Conservation (phyloP, 2,113 vertebrate species). For the Octodon degus region DNA sequence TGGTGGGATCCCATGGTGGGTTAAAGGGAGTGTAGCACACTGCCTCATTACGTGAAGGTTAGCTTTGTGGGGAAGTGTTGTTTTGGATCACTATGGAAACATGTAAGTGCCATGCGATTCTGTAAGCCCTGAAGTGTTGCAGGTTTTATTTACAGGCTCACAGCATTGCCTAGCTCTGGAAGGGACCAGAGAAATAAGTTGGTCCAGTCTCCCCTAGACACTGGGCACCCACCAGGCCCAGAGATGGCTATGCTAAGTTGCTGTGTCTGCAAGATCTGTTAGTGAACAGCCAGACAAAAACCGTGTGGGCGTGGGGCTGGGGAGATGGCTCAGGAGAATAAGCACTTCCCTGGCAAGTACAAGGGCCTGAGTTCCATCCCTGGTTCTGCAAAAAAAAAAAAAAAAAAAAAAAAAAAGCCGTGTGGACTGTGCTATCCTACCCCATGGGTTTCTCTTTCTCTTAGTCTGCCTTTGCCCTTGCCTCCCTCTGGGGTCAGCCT, state of each 20-base stretch:
- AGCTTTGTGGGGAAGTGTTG: neutral
- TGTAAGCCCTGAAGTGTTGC: neutral
- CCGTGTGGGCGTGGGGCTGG: neutral
- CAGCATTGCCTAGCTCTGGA: neutral
- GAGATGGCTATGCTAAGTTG: neutral
- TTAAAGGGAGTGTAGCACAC: neutral
- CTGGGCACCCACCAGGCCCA: fast-evolving
- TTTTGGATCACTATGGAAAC: neutral
- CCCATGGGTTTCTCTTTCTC: neutral
- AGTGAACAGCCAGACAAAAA: neutral
- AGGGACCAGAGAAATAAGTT: neutral
- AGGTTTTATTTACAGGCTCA: neutral
- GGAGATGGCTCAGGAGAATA: too few species aligned
- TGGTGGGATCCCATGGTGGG: neutral
- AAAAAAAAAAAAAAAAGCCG: too few species aligned
- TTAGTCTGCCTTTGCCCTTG: too few species aligned
- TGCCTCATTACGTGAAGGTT: neutral
- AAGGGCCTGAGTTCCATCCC: too few species aligned
- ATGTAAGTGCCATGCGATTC: neutral
- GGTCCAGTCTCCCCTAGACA: neutral
- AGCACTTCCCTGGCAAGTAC: too few species aligned
- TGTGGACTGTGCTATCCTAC: too few species aligned
- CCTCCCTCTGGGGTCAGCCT: neutral
- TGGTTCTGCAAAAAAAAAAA: too few species aligned
- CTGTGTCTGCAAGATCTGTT: neutral